Base-by-base conservation (phyloP, 2,113 vertebrate species). In the Phrynosoma platyrhinos region DNA sequence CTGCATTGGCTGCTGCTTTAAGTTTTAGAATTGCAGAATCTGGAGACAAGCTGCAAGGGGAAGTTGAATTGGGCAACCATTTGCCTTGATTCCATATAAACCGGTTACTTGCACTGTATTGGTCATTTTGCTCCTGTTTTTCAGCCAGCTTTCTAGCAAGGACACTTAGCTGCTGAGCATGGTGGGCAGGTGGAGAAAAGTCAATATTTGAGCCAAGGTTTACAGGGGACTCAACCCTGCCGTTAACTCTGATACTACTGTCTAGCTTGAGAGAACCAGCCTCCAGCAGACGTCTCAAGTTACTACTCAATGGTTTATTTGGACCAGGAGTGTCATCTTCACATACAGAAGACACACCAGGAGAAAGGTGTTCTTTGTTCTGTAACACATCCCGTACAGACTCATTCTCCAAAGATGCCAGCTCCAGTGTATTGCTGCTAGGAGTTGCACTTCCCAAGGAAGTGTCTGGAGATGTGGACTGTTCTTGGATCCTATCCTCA, bases 21-120 rank as follows among this genome's bases (percentile, higher is more conserved):
- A 99, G 96, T 95, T 99, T 99, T 94, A 99, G 98, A 95, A 99
- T 99, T 91, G 99, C 99, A 21, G 99, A 99, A 94, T 99, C 98
- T 0, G 99, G 98, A 42, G 98, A 99, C 83, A 99, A 95, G 96
- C 98, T 97, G 84, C 98, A 98, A 94, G 98, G 94, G 53, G 97
- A 97, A 92, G 97, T 90, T 84, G 98, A 85, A 96, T 97, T 94
- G 90, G 98, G 96, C 98, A 98, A 93, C 99, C 99, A 99, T 95
- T 98, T 98, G 92, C 99, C 99, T 90, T 98, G 97, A 93, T 98
- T 98, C 99, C 99, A 99, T 91, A 99, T 96, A 83, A 99, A 99
- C 89, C 98, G 96, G 64, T 52, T 83, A 94, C 95, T 83, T 85
- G 97, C 94, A 94, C 95, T 93, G 94, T 96, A 95, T 92, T 98